Evolutionary conservation across 2,888 invertebrate genomes (phyloP).

Genomic region (Rhaphigaster nebulosa): DNA sequence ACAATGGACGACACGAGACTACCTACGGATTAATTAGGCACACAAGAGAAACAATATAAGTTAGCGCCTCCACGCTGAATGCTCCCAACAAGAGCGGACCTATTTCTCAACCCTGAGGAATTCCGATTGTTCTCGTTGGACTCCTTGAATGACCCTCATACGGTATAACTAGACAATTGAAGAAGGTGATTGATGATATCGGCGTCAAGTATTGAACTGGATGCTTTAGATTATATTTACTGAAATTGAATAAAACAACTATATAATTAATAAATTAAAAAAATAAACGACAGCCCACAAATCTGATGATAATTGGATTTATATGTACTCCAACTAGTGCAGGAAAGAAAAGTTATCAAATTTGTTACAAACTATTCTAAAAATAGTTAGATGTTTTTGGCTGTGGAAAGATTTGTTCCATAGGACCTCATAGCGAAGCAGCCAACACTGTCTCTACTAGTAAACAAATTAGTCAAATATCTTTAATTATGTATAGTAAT

Average conservation of each 20-base stretch:
- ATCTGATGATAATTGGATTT: not conserved
- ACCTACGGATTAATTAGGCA: not conserved
- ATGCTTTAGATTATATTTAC: not conserved
- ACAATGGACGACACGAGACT: not conserved
- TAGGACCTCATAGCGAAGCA: no score
- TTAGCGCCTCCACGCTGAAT: not conserved
- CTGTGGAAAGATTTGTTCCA: no score
- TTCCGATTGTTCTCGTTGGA: constrained; percentile 1
- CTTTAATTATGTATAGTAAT: no score
- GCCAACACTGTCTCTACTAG: no score
- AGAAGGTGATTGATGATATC: not conserved
- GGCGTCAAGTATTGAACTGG: not conserved
- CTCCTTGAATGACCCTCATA: not conserved
- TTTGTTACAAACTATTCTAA: no score
- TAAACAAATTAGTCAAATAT: no score
- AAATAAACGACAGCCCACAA: not conserved
- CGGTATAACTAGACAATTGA: not conserved
- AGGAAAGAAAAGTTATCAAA: no score
- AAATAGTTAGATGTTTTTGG: no score
- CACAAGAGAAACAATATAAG: not conserved
- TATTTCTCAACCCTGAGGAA: constrained; percentile 25
- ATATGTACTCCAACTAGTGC: no score
- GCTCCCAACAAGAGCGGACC: not conserved
- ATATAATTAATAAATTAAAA: not conserved
- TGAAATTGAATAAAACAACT: not conserved